Percentiles rank a stretch among this genome's conserved stretches.
phyloP scores from a whole-genome alignment of 2,113 vertebrate genomes.

The Numida meleagris region DNA sequence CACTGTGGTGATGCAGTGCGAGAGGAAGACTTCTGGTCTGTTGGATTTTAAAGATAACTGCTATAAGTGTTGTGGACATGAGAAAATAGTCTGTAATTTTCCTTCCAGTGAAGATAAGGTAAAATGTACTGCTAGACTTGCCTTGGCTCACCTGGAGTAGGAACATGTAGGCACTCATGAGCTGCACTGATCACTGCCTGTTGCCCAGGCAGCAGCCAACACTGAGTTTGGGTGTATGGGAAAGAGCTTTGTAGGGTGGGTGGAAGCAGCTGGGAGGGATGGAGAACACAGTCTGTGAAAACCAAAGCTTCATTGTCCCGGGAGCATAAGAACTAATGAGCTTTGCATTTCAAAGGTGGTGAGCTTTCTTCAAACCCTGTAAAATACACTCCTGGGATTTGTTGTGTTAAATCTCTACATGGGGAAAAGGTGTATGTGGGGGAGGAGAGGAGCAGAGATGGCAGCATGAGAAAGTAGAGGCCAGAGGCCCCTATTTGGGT shows the following conservation, averaged over 20 bases:
- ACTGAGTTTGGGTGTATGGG: not conserved
- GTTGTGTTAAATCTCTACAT: not conserved
- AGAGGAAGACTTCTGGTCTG: not conserved
- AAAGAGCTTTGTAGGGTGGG: slow-evolving; percentile 3
- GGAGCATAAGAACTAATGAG: slow-evolving; percentile 10
- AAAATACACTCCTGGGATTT: not conserved
- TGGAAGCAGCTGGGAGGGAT: slow-evolving; percentile 41
- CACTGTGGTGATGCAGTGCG: not conserved
- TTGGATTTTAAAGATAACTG: not conserved
- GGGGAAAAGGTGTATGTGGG: not conserved
- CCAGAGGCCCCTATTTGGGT: slow-evolving; percentile 38
- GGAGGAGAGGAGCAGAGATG: slow-evolving; percentile 1
- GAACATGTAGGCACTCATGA: not conserved
- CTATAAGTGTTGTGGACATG: not conserved
- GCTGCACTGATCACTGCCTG: not conserved
- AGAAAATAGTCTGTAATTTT: not conserved
- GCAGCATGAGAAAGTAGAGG: slow-evolving; percentile 17
- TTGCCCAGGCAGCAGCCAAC: not conserved
- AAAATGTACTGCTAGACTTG: not conserved
- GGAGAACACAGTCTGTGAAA: not conserved
- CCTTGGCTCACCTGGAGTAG: not conserved
- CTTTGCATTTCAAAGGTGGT: slow-evolving; percentile 35
- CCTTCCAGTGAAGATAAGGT: not conserved
- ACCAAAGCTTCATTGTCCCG: slow-evolving; percentile 9
- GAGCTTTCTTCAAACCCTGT: not conserved